Evolutionary conservation across 2,113 vertebrate species (phyloP), one percentile per base, ranked within the genome.

Genomic region (zebrafish (Danio rerio)): DNA sequence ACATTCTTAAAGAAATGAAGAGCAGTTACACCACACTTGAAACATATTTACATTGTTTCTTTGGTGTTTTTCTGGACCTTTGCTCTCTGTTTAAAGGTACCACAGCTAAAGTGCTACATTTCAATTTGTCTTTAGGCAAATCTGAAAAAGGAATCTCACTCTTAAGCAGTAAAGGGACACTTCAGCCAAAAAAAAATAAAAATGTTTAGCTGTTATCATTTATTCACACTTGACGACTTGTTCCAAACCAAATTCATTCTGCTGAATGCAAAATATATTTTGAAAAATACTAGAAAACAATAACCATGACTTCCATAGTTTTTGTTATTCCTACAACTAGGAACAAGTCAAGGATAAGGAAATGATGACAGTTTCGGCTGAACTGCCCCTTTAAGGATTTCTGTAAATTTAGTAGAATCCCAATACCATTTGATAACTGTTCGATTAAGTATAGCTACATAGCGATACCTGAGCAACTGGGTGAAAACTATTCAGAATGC

Each of bases 21-120:
- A 45, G 31, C 31, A 72, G 21, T n/a, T n/a, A 40, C 8, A 40
- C 21, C 70, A 55, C 9, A 55, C 15, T 73, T 55, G 21, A 55
- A 55, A 40, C 50, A 53, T 12, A 55, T 55, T 73, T n/a, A 73
- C 9, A 73, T 73, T 4, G 8, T 42, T 3, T n/a, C 55, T 75
- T 75, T 59, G 42, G 55, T 75, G 55, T 59, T 47, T 59, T 59
- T 47, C 10, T 21, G 55, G 72, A 75, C 8, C 11, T 18, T 13
- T 11, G 42, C 55, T n/a, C 62, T 63, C 10, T 50, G 58, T 77
- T 49, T 10, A 20, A 31, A 45, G 40, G 9, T 50, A 11, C 56
- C 56, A 76, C 8, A 50, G 31, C 8, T 9, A 77, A 77, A 77
- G 75, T 77, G 75, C 49, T 52, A 20, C 71, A 5, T 4, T 15